A percentile compares a stretch with the other conserved stretches of the same genome.
Evolutionary conservation across 2,888 invertebrate species (phyloP).

Genomic region (Serripes groenlandicus): DNA sequence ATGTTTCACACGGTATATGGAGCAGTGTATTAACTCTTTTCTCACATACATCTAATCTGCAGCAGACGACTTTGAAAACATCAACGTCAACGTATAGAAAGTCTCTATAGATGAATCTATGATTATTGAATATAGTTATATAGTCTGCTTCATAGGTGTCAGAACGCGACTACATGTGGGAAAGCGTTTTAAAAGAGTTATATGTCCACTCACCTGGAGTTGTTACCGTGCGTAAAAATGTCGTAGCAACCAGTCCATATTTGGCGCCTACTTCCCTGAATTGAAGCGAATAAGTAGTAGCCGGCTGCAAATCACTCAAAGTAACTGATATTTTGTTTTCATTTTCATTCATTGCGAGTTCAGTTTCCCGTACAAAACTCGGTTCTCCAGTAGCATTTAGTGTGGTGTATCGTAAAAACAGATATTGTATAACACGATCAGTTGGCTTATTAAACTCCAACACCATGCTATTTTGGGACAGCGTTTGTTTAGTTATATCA

Average conservation of each 20-base stretch:
- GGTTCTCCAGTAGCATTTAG: not conserved
- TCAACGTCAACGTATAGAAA: too few relatives aligned
- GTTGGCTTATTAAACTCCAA: constrained; percentile 15
- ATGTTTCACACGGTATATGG: too few relatives aligned
- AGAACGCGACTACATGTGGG: too few relatives aligned
- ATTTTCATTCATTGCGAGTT: not conserved
- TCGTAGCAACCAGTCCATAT: constrained; percentile 2
- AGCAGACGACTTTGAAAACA: too few relatives aligned
- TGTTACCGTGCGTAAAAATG: not conserved
- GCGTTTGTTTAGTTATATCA: not conserved
- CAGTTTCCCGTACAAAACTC: not conserved
- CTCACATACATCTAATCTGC: too few relatives aligned
- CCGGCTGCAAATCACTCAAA: not conserved
- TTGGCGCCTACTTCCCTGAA: not conserved
- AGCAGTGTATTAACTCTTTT: too few relatives aligned
- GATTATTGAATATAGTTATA: too few relatives aligned
- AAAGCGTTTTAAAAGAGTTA: too few relatives aligned
- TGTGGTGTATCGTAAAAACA: not conserved
- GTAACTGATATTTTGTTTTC: not conserved
- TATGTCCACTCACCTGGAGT: not conserved
- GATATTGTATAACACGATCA: not conserved
- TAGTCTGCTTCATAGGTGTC: too few relatives aligned
- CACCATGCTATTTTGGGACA: not conserved
- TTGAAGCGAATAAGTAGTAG: not conserved
- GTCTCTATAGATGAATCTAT: too few relatives aligned